phyloP scores from a whole-genome alignment of 2,113 vertebrate species.

The Ranitomeya imitator region DNA sequence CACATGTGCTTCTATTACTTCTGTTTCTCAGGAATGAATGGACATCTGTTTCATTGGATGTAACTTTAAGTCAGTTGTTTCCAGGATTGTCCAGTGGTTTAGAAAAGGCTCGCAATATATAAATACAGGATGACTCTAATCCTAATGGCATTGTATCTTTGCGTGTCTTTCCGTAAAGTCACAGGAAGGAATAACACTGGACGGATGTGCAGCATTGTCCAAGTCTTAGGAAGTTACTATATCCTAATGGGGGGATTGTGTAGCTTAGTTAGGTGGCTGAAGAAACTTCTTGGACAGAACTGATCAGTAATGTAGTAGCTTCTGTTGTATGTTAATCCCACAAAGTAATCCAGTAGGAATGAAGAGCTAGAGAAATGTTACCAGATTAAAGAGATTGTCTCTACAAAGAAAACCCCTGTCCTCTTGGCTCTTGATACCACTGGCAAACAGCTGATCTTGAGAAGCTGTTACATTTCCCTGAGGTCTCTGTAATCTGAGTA shows the following conservation, averaged over 20 bases:
- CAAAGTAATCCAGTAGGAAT: neutral
- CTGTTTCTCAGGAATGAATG: neutral
- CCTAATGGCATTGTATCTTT: constrained; percentile 18
- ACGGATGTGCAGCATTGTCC: constrained; percentile 32
- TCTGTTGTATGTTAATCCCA: neutral
- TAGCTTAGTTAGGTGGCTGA: neutral
- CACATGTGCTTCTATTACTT: neutral
- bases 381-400: neutral
- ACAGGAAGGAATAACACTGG: constrained; percentile 36
- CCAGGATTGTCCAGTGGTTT: neutral
- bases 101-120: neutral
- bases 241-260: neutral
- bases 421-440: too few relatives aligned
- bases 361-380: too few relatives aligned
- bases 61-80: neutral
- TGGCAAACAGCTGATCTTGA: too few relatives aligned
- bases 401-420: neutral
- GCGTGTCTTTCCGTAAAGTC: neutral
- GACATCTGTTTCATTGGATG: constrained; percentile 21
- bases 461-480: too few relatives aligned
- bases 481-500: too few relatives aligned
- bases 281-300: neutral
- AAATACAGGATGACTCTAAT: constrained; percentile 8
- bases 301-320: neutral
- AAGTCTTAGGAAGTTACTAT: constrained; percentile 19